These are phyloP conservation scores for Cataglyphis rosenhaueri DNA, from an alignment of 2,888 invertebrate species.

Conservation along the genomic window DNA sequence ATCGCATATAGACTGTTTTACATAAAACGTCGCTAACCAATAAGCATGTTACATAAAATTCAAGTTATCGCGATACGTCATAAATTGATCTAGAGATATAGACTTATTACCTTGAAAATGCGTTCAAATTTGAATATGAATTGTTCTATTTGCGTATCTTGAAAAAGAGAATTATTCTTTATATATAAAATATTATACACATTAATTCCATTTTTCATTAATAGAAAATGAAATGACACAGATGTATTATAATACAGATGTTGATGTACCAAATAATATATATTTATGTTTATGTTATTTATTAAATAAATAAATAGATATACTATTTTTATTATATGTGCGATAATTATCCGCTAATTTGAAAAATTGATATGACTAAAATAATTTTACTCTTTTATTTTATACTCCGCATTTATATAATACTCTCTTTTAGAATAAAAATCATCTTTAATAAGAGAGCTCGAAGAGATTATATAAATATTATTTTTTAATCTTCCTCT, in stretches of 20 bases:
- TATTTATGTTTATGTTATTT: constrained; percentile 7
- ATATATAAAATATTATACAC: not conserved
- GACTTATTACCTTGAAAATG: constrained; percentile 44
- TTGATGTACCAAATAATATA: not conserved
- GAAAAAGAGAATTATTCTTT: not conserved
- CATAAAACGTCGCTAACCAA: not conserved
- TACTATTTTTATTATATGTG: not conserved
- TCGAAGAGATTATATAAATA: not conserved
- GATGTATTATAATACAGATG: not conserved
- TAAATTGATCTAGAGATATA: constrained; percentile 29
- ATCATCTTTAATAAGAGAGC: not conserved
- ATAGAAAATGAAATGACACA: not conserved
- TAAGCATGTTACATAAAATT: constrained; percentile 16
- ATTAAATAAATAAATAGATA: not conserved
- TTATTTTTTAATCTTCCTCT: not conserved
- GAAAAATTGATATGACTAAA: not conserved
- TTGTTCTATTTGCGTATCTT: constrained; percentile 43
- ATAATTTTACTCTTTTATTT: not conserved
- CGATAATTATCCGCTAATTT: not conserved
- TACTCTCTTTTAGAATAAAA: not conserved
- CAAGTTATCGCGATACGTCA: constrained; percentile 32
- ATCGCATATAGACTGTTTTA: not conserved
- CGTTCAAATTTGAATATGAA: constrained; percentile 50
- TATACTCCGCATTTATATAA: not conserved
- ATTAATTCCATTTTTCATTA: not conserved